Evolutionary conservation across 2,797 vertebrate species (phyloP), one percentile per base, ranked within the genome.

Genomic region (Hippocampus kuda): DNA sequence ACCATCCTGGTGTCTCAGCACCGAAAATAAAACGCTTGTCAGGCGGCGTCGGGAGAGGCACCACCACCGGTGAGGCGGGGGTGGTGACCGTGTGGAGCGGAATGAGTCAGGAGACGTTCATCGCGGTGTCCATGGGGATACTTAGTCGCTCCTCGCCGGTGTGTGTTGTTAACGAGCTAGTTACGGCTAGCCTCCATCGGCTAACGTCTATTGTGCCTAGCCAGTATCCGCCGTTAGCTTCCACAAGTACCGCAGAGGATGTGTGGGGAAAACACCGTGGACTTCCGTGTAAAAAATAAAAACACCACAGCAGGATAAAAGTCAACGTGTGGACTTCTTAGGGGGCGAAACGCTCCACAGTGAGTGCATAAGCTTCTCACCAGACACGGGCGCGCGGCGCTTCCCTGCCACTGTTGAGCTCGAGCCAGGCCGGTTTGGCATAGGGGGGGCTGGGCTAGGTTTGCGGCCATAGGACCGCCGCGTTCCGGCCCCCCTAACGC

Each of bases 401-500:
- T 85, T 82, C 77, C 80, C 82, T 82, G 83, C 72, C 75, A 73
- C 78, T 61, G 77, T 77, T 73, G 76, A 79, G 59, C 71, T 75
- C 44, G 80, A 83, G 83, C 76, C 84, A 86, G 86, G 84, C 85
- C 77, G 87, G 86, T 75, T 72, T 74, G 76, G 73, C 46, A 82
- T 77, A 83, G 82, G 72, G 84, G 86, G 87, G 86, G 86, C 83
- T 86, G 89, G 87, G 88, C 83, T 70, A 44, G 44, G 67, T 77
- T 68, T 62, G 71, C 69, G 80, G 76, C 65, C 62, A 72, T 72
- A 81, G 78, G 69, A 63, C 80, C 76, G 75, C 82, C 81, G 85
- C 84, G 85, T 69, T 80, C 72, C 78, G 77, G 24, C 72, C 68
- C 70, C 71, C 72, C 57, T 26, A 24, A 41, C 61, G 41, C 20